Evolutionary conservation across 2,888 invertebrate species (phyloP).

Genomic region (Agonopterix alstromeriana): DNA sequence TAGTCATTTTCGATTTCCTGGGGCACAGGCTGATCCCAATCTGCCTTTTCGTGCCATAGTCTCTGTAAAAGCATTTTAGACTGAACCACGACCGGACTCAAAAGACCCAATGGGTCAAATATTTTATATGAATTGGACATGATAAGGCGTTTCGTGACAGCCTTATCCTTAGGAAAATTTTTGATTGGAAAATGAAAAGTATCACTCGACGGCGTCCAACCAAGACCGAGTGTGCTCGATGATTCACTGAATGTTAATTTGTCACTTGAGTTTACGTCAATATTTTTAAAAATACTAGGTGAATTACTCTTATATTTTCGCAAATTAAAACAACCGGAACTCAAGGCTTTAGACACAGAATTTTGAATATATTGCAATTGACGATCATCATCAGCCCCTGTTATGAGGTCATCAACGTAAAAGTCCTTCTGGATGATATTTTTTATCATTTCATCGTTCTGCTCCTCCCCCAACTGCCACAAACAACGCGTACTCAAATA

Average conservation of each 20-base stretch:
- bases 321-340: constrained; percentile 11
- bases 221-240: constrained; percentile 14
- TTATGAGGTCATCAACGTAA: constrained; percentile 13
- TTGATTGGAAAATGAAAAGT: constrained; percentile 13
- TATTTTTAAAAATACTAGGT: constrained; percentile 6
- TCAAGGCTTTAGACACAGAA: constrained; percentile 3
- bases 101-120: too few relatives aligned
- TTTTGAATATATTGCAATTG: constrained; percentile 9
- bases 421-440: constrained; percentile 13
- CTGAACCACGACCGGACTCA: too few relatives aligned
- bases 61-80: constrained; percentile 14
- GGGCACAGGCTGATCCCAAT: constrained; percentile 12
- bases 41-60: constrained; percentile 11
- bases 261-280: constrained; percentile 3
- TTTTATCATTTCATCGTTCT: constrained; percentile 4
- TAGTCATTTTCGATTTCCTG: constrained; percentile 4
- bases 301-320: constrained; percentile 13
- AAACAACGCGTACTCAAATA: constrained; percentile 14
- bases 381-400: constrained; percentile 8
- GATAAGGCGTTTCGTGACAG: constrained; percentile 13
- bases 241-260: constrained; percentile 14
- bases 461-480: constrained; percentile 13
- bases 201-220: constrained; percentile 12
- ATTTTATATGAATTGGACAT: constrained; percentile 16
- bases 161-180: not conserved